Conservation (phyloP, 2,113 vertebrate species). For the Recurvirostra avosetta region DNA sequence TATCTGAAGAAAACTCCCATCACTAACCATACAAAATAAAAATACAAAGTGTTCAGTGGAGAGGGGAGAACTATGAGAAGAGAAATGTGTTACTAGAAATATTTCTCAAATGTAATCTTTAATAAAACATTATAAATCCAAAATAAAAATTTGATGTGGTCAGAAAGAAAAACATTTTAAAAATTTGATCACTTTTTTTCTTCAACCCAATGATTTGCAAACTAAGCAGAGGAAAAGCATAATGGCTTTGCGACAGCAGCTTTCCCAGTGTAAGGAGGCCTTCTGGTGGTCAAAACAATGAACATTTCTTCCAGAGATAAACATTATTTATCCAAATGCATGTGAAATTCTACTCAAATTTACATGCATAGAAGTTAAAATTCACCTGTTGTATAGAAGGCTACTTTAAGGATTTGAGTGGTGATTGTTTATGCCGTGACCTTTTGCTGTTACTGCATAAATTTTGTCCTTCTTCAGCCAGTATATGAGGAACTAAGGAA, state of each 20-base stretch:
- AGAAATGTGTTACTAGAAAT: neutral
- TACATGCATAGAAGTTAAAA: neutral
- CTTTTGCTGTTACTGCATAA: neutral
- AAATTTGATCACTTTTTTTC: neutral
- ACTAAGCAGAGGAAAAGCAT: neutral
- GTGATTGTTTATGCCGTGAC: neutral
- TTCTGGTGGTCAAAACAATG: constrained; percentile 64
- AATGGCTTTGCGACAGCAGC: neutral
- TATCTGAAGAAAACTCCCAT: neutral
- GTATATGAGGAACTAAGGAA: neutral
- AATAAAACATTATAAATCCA: neutral
- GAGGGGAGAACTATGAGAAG: neutral
- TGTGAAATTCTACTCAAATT: neutral
- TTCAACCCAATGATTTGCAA: neutral
- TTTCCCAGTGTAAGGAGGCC: constrained; percentile 68
- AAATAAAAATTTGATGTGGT: neutral
- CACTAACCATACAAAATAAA: neutral
- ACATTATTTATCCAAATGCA: neutral
- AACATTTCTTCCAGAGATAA: neutral
- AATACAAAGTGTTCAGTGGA: neutral
- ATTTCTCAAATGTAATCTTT: neutral
- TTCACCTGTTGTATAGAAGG: neutral
- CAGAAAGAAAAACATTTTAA: neutral
- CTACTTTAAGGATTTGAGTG: neutral
- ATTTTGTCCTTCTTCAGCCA: neutral